phyloP scores from a whole-genome alignment of 2,888 invertebrate species.

The Phengaris arion region DNA sequence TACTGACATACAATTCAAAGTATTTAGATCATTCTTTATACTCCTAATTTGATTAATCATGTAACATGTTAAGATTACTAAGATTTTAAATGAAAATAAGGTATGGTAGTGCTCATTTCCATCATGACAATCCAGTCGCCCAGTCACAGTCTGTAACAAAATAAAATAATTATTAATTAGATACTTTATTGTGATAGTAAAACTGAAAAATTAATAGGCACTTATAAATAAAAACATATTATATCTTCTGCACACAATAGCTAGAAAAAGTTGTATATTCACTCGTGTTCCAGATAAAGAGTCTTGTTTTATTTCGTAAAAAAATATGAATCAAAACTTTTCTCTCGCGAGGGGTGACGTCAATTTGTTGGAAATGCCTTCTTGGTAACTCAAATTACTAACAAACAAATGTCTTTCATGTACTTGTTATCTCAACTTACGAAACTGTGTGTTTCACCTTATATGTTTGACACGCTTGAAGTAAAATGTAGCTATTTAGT shows the following conservation, averaged over 20 bases:
- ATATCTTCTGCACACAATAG: not conserved
- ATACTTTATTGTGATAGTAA: too few species aligned
- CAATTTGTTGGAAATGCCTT: constrained; percentile 65
- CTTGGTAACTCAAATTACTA: constrained; percentile 62
- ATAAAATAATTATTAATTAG: not conserved
- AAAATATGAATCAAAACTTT: constrained; percentile 65
- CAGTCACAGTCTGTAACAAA: not conserved
- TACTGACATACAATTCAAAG: not conserved
- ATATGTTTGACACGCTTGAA: constrained; percentile 43
- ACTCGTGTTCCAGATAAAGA: constrained; percentile 1
- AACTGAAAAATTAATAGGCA: too few species aligned
- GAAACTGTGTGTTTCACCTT: constrained; percentile 49
- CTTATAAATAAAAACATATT: not conserved
- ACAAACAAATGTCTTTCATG: constrained; percentile 63
- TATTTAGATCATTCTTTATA: not conserved
- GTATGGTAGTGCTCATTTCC: not conserved
- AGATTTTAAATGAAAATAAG: not conserved
- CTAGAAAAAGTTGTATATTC: not conserved
- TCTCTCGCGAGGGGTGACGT: constrained; percentile 59
- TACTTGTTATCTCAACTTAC: constrained; percentile 63
- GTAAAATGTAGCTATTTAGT: not conserved
- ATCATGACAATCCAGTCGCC: not conserved
- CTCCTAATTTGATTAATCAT: not conserved
- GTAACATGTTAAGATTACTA: not conserved
- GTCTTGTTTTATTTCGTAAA: constrained; percentile 39